Conservation (phyloP, 2,888 invertebrate genomes). For the Rhagonycha fulva region DNA sequence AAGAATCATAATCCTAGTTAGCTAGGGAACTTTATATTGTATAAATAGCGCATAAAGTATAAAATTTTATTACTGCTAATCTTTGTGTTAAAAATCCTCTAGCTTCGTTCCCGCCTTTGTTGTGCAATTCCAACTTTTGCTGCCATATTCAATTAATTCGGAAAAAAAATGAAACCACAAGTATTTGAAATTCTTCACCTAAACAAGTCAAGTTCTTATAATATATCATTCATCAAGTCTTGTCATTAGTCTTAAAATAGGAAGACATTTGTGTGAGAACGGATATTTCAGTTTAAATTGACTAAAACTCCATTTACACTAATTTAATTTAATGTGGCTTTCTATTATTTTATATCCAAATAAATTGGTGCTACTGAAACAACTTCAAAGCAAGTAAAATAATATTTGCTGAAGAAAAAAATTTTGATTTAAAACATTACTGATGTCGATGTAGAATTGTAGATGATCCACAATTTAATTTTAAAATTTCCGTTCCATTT, state of each 20-base stretch:
- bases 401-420: not conserved
- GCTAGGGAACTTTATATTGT: constrained; percentile 20
- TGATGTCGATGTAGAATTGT: not conserved
- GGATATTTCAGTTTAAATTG: constrained; percentile 30
- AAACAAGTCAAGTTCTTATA: not conserved
- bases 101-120: not conserved
- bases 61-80: constrained; percentile 31
- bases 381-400: not conserved
- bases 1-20: constrained; percentile 29
- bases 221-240: constrained; percentile 12
- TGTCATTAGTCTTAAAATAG: constrained; percentile 33
- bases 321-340: not conserved
- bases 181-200: not conserved
- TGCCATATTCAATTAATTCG: not conserved
- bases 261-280: constrained; percentile 39
- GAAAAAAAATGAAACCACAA: not conserved
- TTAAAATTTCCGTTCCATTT: constrained; percentile 3
- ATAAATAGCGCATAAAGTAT: constrained; percentile 29
- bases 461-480: constrained; percentile 2
- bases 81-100: constrained; percentile 1
- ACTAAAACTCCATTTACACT: not conserved
- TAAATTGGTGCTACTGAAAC: not conserved
- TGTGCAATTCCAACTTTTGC: not conserved
- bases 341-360: not conserved
- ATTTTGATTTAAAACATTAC: not conserved